These are phyloP conservation scores for Strongylocentrotus purpuratus DNA, from an alignment of 35 echinoderm and acorn worm species.

Conservation along the genomic window DNA sequence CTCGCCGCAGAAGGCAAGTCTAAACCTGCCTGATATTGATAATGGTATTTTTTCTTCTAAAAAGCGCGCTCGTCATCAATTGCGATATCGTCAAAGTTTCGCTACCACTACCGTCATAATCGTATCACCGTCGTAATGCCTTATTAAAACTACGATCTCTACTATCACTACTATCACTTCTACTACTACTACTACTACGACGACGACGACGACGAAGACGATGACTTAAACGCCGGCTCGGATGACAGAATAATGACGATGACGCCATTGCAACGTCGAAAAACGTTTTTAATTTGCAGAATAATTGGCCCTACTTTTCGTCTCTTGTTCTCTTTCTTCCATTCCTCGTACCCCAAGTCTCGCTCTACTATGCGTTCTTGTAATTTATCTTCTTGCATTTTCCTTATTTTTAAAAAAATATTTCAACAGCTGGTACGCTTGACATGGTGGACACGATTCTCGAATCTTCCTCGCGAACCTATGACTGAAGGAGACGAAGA, in stretches of 20 bases:
- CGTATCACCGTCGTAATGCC: not conserved
- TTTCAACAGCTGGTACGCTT: conserved; percentile 45
- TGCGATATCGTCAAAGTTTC: not conserved
- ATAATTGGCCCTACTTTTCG: not conserved
- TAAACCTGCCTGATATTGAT: not conserved
- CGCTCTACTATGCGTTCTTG: not conserved
- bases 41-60: not conserved
- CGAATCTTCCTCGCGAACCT: not conserved
- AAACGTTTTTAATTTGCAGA: not conserved
- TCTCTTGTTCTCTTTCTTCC: not conserved
- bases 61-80: not conserved
- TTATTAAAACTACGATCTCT: not conserved
- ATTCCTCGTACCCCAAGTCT: not conserved
- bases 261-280: not conserved
- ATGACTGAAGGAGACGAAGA: not conserved
- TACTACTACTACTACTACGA: not conserved
- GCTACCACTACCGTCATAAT: not conserved
- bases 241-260: not conserved
- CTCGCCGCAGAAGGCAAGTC: conserved; percentile 24
- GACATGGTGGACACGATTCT: conserved; percentile 55
- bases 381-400: not conserved
- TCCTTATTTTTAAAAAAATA: not conserved
- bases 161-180: not conserved
- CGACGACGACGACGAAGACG: not conserved
- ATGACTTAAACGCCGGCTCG: not conserved